These are phyloP conservation scores for Mus minutoides DNA, from an alignment of 2,797 vertebrate genomes.

Conservation along the genomic window DNA sequence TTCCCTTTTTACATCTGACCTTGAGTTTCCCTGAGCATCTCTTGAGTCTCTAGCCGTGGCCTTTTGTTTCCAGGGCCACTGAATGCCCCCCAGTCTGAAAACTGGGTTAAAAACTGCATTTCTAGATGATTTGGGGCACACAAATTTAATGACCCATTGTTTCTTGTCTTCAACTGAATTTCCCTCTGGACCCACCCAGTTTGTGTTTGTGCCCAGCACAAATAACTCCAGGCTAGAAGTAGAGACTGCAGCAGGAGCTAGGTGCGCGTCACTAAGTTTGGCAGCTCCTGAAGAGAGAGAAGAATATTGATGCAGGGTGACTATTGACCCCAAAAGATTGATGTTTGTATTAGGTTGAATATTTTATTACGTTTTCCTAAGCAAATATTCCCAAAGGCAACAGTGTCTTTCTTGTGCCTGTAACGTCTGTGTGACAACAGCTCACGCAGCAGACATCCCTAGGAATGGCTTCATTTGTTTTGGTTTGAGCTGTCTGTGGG, in stretches of 20 bases:
- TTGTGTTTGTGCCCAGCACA: conserved; percentile 48
- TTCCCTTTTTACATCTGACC: background rate
- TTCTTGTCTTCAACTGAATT: conserved; percentile 1
- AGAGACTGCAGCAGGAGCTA: background rate
- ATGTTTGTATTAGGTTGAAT: conserved; percentile 18
- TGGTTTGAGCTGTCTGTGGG: background rate
- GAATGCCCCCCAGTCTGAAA: background rate
- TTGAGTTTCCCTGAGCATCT: background rate
- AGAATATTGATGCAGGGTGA: background rate
- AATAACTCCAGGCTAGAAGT: conserved; percentile 59
- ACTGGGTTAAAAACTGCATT: background rate
- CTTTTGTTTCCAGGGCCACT: background rate
- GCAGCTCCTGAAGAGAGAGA: background rate
- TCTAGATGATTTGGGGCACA: conserved; percentile 44
- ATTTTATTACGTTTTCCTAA: background rate
- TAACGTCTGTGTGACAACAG: accelerated
- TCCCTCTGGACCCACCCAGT: conserved; percentile 24
- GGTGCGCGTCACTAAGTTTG: background rate
- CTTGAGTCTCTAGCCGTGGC: background rate
- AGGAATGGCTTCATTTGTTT: background rate
- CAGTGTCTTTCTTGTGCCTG: background rate
- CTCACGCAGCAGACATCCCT: background rate
- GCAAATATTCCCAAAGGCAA: background rate
- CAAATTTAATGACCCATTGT: background rate
- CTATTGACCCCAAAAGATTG: background rate